Percentiles rank a stretch among this genome's conserved stretches.
Conservation (phyloP, 2,113 vertebrate genomes). For the Fulmarus glacialis region DNA sequence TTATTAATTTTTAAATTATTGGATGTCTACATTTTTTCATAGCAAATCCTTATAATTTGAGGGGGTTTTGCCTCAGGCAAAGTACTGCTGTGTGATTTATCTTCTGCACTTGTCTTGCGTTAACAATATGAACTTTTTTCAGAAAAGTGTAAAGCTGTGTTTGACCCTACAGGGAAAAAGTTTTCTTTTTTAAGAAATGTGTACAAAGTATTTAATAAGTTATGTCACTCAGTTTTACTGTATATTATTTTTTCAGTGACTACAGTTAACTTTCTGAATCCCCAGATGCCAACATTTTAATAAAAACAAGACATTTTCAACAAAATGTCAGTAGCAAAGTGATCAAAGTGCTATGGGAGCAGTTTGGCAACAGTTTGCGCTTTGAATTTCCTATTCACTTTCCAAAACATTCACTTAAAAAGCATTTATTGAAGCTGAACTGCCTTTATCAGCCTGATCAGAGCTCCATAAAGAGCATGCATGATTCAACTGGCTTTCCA, state of each 20-base stretch:
- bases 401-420: constrained; percentile 83
- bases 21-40: neutral
- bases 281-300: constrained; percentile 77
- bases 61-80: constrained; percentile 43
- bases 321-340: constrained; percentile 77
- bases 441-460: constrained; percentile 84
- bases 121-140: constrained; percentile 67
- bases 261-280: constrained; percentile 77
- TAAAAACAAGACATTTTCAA: constrained; percentile 83
- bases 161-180: constrained; percentile 70
- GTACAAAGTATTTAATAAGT: constrained; percentile 77
- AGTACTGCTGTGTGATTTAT: constrained; percentile 67
- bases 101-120: constrained; percentile 61
- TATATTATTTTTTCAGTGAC: constrained; percentile 71
- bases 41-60: constrained; percentile 40
- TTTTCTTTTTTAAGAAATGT: constrained; percentile 72
- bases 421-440: constrained; percentile 81
- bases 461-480: constrained; percentile 81
- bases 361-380: constrained; percentile 76
- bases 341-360: constrained; percentile 81
- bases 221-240: constrained; percentile 68
- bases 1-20: constrained; percentile 60
- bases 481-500: constrained; percentile 80
- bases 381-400: constrained; percentile 81
- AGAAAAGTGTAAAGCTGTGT: constrained; percentile 64